Evolutionary conservation across 2,113 vertebrate species (phyloP).

Genomic region (Ciconia stormi): DNA sequence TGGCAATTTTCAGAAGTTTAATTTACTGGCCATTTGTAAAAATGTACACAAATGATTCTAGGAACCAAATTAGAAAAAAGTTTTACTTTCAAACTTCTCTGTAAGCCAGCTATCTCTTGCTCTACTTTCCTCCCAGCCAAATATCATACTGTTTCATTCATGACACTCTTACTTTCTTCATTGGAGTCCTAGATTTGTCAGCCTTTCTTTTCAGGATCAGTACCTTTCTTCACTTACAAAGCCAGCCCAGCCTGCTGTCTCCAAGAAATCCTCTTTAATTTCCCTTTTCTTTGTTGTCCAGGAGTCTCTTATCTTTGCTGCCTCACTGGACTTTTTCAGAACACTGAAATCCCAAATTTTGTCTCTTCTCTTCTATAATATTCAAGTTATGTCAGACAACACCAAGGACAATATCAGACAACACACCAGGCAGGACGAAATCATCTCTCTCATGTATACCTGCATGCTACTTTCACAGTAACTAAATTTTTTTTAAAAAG

Average conservation of each 20-base stretch:
- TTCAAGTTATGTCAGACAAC: not conserved
- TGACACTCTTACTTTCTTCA: not conserved
- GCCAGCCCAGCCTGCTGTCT: not conserved
- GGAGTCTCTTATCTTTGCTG: not conserved
- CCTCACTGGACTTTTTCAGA: not conserved
- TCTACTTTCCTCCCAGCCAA: not conserved
- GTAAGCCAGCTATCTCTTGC: not conserved
- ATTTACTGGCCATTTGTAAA: conserved; percentile 71
- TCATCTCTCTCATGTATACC: not conserved
- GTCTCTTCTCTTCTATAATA: not conserved
- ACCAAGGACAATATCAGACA: not conserved
- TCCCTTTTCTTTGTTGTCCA: not conserved
- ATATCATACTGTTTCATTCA: not conserved
- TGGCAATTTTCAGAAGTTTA: conserved; percentile 63
- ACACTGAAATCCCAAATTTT: not conserved
- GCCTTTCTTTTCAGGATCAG: not conserved
- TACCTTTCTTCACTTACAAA: not conserved
- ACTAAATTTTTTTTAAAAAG: not conserved
- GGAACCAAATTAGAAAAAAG: conserved; percentile 32
- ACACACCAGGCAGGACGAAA: not conserved
- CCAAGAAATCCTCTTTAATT: not conserved
- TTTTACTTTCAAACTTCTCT: conserved; percentile 40
- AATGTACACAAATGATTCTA: conserved; percentile 49
- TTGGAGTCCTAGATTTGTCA: not conserved
- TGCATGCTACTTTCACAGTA: not conserved